These are phyloP conservation scores for Perdita meconis DNA, from an alignment of 2,888 invertebrate species.

Conservation along the genomic window DNA sequence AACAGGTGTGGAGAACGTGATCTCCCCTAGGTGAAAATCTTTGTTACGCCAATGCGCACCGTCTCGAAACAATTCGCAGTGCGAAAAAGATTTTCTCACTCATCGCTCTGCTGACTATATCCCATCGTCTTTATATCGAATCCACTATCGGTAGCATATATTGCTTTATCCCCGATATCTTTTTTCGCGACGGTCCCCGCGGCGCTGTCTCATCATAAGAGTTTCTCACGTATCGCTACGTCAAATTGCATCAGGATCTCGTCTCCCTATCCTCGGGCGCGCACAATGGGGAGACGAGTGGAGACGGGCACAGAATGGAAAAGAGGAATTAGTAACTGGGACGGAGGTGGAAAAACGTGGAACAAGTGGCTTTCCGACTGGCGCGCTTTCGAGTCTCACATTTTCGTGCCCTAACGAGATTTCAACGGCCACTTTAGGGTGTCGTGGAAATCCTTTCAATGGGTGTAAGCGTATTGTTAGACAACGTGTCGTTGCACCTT, in stretches of 20 bases:
- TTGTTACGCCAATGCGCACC: too few species aligned
- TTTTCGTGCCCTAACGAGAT: slow-evolving; percentile 63
- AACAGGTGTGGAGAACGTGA: too few species aligned
- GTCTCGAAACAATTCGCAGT: not conserved
- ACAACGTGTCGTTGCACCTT: slow-evolving; percentile 25
- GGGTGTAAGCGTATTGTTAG: slow-evolving; percentile 42
- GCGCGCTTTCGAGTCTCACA: slow-evolving; percentile 35
- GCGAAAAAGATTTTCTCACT: slow-evolving; percentile 8
- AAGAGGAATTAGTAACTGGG: slow-evolving; percentile 30
- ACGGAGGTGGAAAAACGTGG: slow-evolving; percentile 23
- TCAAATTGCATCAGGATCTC: slow-evolving; percentile 31
- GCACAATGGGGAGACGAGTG: slow-evolving; percentile 14
- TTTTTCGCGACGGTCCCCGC: slow-evolving; percentile 4
- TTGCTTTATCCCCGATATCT: not conserved
- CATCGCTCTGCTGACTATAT: not conserved
- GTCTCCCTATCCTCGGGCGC: slow-evolving; percentile 13
- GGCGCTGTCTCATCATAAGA: slow-evolving; percentile 20
- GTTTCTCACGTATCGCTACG: slow-evolving; percentile 24
- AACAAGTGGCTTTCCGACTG: slow-evolving; percentile 48
- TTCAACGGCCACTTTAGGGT: slow-evolving; percentile 57
- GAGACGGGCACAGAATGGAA: not conserved
- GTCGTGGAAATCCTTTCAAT: slow-evolving; percentile 50
- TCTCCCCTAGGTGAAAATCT: too few species aligned
- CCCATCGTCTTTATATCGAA: not conserved
- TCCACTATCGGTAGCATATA: slow-evolving; percentile 4